Evolutionary conservation across 2,113 vertebrate genomes (phyloP).

Genomic region (Bagarius yarrelli): DNA sequence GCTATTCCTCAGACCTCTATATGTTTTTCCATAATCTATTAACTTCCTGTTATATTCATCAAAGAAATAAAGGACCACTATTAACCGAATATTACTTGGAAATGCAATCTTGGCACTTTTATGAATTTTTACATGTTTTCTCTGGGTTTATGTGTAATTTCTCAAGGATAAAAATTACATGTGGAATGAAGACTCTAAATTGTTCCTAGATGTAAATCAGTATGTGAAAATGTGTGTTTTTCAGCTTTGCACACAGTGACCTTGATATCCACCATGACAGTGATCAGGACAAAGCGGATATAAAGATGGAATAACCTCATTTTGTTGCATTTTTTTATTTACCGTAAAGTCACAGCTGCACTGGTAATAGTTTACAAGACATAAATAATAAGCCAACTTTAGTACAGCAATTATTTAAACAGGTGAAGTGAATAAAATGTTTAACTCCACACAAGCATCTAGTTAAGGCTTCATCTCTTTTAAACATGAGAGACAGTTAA

Average conservation of each 20-base stretch:
- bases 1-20: background rate
- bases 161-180: background rate
- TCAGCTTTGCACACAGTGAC: background rate
- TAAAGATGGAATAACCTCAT: background rate
- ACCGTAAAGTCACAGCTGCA: background rate
- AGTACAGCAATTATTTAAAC: background rate
- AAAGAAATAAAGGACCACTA: background rate
- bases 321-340: constrained; percentile 10
- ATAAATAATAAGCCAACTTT: background rate
- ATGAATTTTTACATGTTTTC: background rate
- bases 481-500: background rate
- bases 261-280: background rate
- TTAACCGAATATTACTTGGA: background rate
- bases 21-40: background rate
- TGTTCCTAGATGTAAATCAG: background rate
- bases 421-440: background rate
- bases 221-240: background rate
- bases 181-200: background rate
- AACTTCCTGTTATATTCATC: background rate
- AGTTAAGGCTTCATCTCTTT: background rate
- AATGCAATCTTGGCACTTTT: background rate
- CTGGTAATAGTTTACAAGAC: background rate
- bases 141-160: background rate
- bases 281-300: background rate
- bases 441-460: background rate